These are phyloP conservation scores for Epinephelus coioides DNA, from an alignment of 2,797 vertebrate species.

Conservation along the genomic window DNA sequence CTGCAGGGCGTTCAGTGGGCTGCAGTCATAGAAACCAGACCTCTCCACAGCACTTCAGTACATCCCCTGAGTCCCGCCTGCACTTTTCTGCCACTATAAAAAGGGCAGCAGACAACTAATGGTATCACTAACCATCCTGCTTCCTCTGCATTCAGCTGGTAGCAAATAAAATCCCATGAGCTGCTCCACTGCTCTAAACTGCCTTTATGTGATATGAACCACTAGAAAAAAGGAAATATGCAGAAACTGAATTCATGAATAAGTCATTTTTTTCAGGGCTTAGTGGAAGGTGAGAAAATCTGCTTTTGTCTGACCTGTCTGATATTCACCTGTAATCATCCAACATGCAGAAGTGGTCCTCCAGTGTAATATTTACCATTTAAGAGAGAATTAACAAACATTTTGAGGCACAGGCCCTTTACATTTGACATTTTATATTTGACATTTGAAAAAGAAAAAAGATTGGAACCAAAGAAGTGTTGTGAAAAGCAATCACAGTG, in stretches of 20 bases:
- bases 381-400: background rate
- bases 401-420: background rate
- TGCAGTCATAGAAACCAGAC: slow-evolving; percentile 13
- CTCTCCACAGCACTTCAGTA: background rate
- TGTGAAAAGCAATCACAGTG: background rate
- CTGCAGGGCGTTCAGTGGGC: background rate
- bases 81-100: slow-evolving; percentile 9
- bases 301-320: background rate
- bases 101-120: slow-evolving; percentile 27
- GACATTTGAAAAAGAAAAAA: background rate
- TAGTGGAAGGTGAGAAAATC: background rate
- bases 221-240: background rate
- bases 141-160: slow-evolving; percentile 1
- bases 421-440: background rate
- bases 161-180: slow-evolving; percentile 17
- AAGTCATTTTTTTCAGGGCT: background rate
- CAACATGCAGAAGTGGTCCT: background rate
- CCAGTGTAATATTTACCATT: background rate
- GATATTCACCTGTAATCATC: background rate
- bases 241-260: slow-evolving; percentile 25
- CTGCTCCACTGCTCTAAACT: slow-evolving; percentile 5
- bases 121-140: slow-evolving; percentile 6
- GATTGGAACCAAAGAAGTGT: no score
- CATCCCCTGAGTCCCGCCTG: slow-evolving; percentile 16
- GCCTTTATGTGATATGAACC: slow-evolving; percentile 5